Conservation (phyloP, 1,140 invertebrate genomes). For the Bombus turneri region DNA sequence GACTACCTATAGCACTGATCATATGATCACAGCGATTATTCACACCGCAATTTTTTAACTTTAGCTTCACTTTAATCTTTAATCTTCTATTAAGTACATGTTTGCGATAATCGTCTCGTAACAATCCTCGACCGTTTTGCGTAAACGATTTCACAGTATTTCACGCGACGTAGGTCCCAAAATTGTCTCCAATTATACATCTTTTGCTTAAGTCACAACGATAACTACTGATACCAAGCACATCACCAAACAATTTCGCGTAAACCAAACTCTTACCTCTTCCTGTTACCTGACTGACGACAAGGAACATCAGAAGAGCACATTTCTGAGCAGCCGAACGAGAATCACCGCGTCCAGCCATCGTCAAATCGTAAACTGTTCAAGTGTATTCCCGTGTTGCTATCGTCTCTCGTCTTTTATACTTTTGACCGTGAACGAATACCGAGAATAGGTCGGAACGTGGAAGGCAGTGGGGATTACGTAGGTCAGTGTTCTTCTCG, state of each 20-base stretch:
- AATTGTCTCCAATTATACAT: background rate
- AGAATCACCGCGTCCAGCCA: background rate
- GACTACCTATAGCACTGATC: too few species aligned
- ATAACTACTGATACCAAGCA: too few species aligned
- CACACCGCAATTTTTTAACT: too few species aligned
- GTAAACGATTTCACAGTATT: background rate
- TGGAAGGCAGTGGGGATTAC: background rate
- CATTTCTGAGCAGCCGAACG: background rate
- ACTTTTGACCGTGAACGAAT: background rate
- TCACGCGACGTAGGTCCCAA: background rate
- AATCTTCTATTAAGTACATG: too few species aligned
- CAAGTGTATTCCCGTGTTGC: background rate
- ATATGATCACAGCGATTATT: too few species aligned
- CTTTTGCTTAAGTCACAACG: background rate
- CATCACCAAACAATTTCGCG: background rate
- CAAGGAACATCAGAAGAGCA: conserved; percentile 6
- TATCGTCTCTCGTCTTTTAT: conserved; percentile 37
- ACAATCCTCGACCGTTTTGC: background rate
- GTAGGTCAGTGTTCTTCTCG: background rate
- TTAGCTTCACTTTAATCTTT: too few species aligned
- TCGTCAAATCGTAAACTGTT: conserved; percentile 11
- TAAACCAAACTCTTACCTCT: conserved; percentile 20
- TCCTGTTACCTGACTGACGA: background rate
- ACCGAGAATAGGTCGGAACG: background rate
- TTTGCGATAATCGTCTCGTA: too few species aligned